A percentile compares a stretch with the other conserved stretches of the same genome.
Evolutionary conservation across 2,113 vertebrate genomes (phyloP).

Genomic region (Boleophthalmus pectinirostris): DNA sequence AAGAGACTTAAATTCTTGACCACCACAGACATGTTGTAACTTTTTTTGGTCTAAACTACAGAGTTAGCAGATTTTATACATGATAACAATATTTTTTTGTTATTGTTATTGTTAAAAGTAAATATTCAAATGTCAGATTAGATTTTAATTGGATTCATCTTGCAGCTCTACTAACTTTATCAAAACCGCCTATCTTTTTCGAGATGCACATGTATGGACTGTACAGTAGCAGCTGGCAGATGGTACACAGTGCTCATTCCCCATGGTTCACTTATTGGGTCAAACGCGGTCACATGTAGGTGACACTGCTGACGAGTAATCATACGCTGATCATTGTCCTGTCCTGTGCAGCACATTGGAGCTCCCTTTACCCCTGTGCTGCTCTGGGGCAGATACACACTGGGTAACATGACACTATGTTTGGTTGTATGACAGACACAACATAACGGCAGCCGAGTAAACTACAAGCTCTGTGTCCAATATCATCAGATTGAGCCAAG

Average conservation of each 20-base stretch:
- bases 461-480: neutral
- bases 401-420: slow-evolving; percentile 60
- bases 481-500: neutral
- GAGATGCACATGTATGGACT: neutral
- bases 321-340: slow-evolving; percentile 69
- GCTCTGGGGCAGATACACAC: slow-evolving; percentile 42
- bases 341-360: slow-evolving; percentile 48
- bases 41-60: too few relatives aligned
- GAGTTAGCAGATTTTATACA: too few relatives aligned
- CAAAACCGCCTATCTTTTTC: neutral
- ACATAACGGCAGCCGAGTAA: slow-evolving; percentile 27
- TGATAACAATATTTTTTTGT: too few relatives aligned
- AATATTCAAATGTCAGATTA: neutral
- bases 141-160: neutral
- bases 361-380: slow-evolving; percentile 62
- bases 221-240: slow-evolving; percentile 40
- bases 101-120: neutral
- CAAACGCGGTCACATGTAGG: slow-evolving; percentile 67
- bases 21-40: too few relatives aligned
- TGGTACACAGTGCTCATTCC: slow-evolving; percentile 35
- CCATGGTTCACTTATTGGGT: slow-evolving; percentile 38
- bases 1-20: too few relatives aligned
- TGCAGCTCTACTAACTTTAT: neutral
- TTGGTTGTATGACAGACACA: slow-evolving; percentile 58
- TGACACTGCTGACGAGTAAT: slow-evolving; percentile 71